These are phyloP conservation scores for Stenopsyche tienmushanensis DNA, from an alignment of 1,140 invertebrate genomes.

Conservation along the genomic window DNA sequence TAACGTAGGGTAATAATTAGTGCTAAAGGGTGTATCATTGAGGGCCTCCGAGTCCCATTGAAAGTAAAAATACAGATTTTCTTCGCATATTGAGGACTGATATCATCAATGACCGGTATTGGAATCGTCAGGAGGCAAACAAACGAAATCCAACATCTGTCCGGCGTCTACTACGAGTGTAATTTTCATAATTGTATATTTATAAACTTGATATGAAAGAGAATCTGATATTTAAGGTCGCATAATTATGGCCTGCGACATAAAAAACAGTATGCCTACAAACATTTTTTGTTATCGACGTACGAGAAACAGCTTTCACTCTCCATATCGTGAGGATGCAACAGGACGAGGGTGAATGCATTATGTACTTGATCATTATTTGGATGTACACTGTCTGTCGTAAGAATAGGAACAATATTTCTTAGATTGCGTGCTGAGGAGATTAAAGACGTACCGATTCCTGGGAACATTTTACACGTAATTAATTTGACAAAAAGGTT, in stretches of 20 bases:
- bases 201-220: not conserved
- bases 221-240: constrained; percentile 5
- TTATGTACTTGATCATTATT: not conserved
- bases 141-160: not conserved
- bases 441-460: not conserved
- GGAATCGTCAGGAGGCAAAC: too few species aligned
- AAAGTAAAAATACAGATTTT: too few species aligned
- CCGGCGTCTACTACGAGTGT: not conserved
- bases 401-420: too few species aligned
- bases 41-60: too few species aligned
- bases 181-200: not conserved
- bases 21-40: too few species aligned
- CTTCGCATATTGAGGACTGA: not conserved
- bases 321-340: not conserved
- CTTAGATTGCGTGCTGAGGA: not conserved
- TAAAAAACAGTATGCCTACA: not conserved
- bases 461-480: not conserved
- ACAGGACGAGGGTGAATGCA: not conserved
- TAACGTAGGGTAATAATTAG: not conserved
- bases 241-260: not conserved
- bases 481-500: not conserved
- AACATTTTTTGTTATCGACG: not conserved
- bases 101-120: not conserved
- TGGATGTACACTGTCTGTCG: too few species aligned
- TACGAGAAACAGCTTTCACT: not conserved